Conservation (phyloP, 2,797 vertebrate species). For the Sphenopsis melanotis region DNA sequence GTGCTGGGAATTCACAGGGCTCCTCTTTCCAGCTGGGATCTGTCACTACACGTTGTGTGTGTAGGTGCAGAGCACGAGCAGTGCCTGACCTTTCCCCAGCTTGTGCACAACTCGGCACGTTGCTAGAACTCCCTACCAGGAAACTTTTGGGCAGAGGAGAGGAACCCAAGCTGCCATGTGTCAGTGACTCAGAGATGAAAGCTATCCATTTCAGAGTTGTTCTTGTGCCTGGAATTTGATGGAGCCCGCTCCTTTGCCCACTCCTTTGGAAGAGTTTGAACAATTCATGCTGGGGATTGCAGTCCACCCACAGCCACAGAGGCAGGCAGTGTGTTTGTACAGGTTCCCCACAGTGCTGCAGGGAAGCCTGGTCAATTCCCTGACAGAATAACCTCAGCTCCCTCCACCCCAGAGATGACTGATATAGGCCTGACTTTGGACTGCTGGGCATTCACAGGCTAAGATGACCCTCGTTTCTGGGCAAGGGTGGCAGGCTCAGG, state of each 20-base stretch:
- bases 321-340: background rate
- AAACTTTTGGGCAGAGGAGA: background rate
- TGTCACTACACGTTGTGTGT: background rate
- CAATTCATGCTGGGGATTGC: background rate
- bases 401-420: background rate
- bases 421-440: background rate
- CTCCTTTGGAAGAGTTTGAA: background rate
- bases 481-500: background rate
- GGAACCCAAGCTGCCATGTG: background rate
- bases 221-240: background rate
- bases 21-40: slow-evolving; percentile 30
- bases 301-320: background rate
- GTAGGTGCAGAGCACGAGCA: background rate
- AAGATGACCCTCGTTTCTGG: background rate
- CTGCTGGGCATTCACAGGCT: background rate
- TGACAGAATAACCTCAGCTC: background rate
- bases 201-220: background rate
- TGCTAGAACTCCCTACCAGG: slow-evolving; percentile 3
- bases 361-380: background rate
- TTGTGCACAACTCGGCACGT: background rate
- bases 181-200: background rate
- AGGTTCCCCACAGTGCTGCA: background rate
- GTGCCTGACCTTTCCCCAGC: slow-evolving; percentile 22
- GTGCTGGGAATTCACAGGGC: slow-evolving; percentile 3
- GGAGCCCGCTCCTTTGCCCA: background rate